A percentile compares a stretch with the other conserved stretches of the same genome.
phyloP scores from a whole-genome alignment of 2,888 invertebrate species.

The Drosophila prolongata region DNA sequence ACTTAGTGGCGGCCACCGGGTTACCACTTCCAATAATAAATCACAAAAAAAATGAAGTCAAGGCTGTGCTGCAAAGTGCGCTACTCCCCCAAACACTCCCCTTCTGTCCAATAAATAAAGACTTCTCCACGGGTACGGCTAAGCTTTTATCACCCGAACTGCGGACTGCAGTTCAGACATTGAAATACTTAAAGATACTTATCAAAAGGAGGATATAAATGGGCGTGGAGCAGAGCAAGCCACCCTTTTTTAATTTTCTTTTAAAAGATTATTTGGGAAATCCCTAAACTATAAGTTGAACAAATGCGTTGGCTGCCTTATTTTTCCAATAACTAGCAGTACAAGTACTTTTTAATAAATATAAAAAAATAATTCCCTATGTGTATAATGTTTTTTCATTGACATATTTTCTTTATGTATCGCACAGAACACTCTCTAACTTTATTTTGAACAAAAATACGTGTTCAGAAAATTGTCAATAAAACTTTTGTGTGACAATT shows the following conservation, averaged over 20 bases:
- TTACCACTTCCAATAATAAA: slow-evolving; percentile 43
- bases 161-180: slow-evolving; percentile 3
- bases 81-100: background rate
- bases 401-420: slow-evolving; percentile 3
- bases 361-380: too few species aligned
- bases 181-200: slow-evolving; percentile 7
- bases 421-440: slow-evolving; percentile 10
- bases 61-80: slow-evolving; percentile 20
- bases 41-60: slow-evolving; percentile 41
- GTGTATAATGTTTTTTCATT: background rate
- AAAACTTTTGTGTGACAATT: slow-evolving; percentile 39
- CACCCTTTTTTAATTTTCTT: background rate
- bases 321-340: too few species aligned
- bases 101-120: slow-evolving; percentile 10
- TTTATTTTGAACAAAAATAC: slow-evolving; percentile 25
- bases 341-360: background rate
- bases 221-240: too few species aligned
- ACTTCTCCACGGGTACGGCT: background rate
- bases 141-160: slow-evolving; percentile 23
- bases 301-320: too few species aligned
- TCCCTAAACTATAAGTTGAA: background rate
- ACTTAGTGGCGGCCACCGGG: slow-evolving; percentile 40
- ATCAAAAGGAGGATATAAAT: slow-evolving; percentile 1
- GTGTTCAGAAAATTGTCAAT: slow-evolving; percentile 31
- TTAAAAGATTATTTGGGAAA: background rate